Evolutionary conservation across 2,888 invertebrate species (phyloP).

Genomic region (Matsumyia berberina): DNA sequence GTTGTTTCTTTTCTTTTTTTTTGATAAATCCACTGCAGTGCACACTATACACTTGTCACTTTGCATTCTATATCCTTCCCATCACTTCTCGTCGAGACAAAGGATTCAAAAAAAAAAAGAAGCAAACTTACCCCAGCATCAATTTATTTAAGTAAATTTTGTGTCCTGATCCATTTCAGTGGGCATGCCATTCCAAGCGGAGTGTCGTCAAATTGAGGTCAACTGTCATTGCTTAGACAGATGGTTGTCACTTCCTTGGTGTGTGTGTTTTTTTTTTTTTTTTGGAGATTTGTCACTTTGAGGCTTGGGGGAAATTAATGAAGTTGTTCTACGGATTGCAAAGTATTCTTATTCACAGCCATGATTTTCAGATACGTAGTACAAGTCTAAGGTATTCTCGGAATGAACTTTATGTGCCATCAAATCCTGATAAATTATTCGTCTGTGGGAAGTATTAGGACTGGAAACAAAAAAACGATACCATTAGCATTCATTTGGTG

Average conservation of each 20-base stretch:
- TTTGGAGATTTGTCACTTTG: slow-evolving; percentile 18
- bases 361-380: slow-evolving; percentile 2
- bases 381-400: neutral
- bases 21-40: neutral
- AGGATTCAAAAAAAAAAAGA: too few species aligned
- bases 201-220: slow-evolving; percentile 32
- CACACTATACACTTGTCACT: slow-evolving; percentile 2
- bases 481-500: neutral
- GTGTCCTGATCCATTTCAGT: slow-evolving; percentile 24
- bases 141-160: slow-evolving; percentile 34
- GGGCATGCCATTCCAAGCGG: neutral
- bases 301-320: slow-evolving; percentile 45
- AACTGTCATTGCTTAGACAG: slow-evolving; percentile 38
- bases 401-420: neutral
- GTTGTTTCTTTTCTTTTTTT: neutral
- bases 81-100: neutral
- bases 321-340: slow-evolving; percentile 4
- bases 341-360: slow-evolving; percentile 28
- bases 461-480: slow-evolving; percentile 23
- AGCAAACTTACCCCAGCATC: slow-evolving; percentile 10
- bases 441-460: neutral
- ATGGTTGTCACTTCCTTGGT: slow-evolving; percentile 23
- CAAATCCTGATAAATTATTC: slow-evolving; percentile 54
- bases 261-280: slow-evolving; percentile 13
- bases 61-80: neutral